Conservation (phyloP, 2,113 vertebrate genomes). For the Alosa alosa region DNA sequence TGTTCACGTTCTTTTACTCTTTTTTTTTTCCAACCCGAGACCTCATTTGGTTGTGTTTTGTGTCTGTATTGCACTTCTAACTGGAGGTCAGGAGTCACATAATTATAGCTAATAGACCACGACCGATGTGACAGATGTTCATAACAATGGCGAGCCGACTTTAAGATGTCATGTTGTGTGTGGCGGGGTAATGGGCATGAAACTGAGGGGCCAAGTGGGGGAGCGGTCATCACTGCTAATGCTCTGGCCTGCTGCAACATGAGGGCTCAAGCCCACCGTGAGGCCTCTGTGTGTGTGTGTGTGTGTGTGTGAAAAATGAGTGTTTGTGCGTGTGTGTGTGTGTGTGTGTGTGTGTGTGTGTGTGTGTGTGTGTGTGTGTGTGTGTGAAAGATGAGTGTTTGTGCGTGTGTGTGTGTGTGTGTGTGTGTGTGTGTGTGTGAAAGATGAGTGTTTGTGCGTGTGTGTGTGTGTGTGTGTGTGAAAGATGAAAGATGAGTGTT, state of each 20-base stretch:
- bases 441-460: background rate
- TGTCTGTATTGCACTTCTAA: background rate
- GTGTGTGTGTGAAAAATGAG: too few relatives aligned
- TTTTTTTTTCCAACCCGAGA: background rate
- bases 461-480: background rate
- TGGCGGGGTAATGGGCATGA: background rate
- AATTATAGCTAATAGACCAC: conserved; percentile 30
- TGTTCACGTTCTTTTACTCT: background rate
- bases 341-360: background rate
- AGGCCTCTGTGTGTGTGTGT: background rate
- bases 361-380: background rate
- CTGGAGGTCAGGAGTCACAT: conserved; percentile 16
- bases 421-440: background rate
- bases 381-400: background rate
- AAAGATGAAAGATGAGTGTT: too few relatives aligned
- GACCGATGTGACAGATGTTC: conserved; percentile 34
- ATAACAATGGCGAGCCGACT: background rate
- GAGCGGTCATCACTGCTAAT: background rate
- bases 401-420: background rate
- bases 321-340: background rate
- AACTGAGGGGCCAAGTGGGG: background rate
- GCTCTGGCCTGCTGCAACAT: background rate
- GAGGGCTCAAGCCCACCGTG: background rate
- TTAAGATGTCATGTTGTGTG: conserved; percentile 1
- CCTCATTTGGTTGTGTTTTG: background rate